Conservation (phyloP, 2,888 invertebrate species). For the Mythimna ferrago region DNA sequence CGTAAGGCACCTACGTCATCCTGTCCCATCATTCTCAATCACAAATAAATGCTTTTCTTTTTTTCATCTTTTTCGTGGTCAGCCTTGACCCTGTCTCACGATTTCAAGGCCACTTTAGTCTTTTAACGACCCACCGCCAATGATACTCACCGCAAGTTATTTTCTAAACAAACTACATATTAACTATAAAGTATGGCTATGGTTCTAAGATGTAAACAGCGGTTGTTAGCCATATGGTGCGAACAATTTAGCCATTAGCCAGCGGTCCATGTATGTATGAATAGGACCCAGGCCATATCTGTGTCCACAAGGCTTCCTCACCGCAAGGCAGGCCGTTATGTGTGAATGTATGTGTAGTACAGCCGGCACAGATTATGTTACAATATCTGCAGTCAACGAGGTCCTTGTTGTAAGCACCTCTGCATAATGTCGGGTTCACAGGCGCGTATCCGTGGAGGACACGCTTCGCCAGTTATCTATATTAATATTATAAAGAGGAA, state of each 20-base stretch:
- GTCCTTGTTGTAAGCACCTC: conserved; percentile 1
- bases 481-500: too few species aligned
- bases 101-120: too few species aligned
- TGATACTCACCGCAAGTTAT: not conserved
- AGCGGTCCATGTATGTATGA: conserved; percentile 28
- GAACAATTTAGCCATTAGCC: conserved; percentile 24
- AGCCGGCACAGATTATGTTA: conserved; percentile 17
- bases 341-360: not conserved
- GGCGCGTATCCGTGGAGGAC: not conserved
- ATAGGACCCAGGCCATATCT: conserved; percentile 43
- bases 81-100: too few species aligned
- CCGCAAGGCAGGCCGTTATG: conserved; percentile 39
- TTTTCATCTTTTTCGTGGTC: too few species aligned
- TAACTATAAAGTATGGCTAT: not conserved
- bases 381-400: conserved; percentile 7
- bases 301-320: conserved; percentile 41
- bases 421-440: not conserved
- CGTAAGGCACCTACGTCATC: too few species aligned
- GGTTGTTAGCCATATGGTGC: conserved; percentile 36
- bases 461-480: too few species aligned
- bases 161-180: not conserved
- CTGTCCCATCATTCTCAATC: too few species aligned
- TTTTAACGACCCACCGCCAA: too few species aligned
- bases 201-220: not conserved
- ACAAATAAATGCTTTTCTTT: too few species aligned